These are phyloP conservation scores for Urocynchramus pylzowi DNA, from an alignment of 2,113 vertebrate genomes.

Conservation along the genomic window DNA sequence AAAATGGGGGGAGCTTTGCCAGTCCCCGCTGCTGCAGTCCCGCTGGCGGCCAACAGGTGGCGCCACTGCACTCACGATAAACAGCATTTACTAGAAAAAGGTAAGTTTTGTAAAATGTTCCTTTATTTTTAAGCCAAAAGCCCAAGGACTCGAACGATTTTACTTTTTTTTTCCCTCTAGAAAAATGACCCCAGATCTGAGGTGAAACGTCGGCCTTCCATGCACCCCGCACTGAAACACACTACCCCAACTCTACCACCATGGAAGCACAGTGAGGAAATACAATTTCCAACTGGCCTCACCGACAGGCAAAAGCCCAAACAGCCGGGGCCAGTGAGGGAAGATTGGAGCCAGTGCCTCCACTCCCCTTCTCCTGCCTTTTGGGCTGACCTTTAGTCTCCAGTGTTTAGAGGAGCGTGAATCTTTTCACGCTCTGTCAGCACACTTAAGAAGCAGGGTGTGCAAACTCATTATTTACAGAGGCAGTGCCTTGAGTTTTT, in stretches of 20 bases:
- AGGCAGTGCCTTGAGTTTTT: not conserved
- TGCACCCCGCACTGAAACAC: too few species aligned
- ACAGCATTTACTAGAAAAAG: not conserved
- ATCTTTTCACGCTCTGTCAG: not conserved
- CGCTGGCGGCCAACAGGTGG: not conserved
- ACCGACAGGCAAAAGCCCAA: fast-evolving
- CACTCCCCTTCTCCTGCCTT: not conserved
- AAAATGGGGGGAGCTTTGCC: not conserved
- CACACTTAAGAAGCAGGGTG: too few species aligned
- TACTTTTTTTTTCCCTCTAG: fast-evolving
- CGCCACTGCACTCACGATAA: not conserved
- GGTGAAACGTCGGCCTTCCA: fast-evolving
- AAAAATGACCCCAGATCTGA: not conserved
- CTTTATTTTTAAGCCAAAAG: not conserved
- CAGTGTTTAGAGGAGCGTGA: fast-evolving
- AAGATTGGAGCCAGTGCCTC: fast-evolving
- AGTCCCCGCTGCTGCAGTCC: not conserved
- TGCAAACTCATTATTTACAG: not conserved
- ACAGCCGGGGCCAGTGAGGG: fast-evolving
- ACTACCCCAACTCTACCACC: not conserved
- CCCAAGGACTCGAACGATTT: too few species aligned
- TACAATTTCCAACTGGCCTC: not conserved
- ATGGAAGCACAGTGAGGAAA: fast-evolving
- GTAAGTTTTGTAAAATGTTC: not conserved
- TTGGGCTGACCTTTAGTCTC: not conserved